Conservation (phyloP, 2,113 vertebrate species). For the Paratilapia polleni region DNA sequence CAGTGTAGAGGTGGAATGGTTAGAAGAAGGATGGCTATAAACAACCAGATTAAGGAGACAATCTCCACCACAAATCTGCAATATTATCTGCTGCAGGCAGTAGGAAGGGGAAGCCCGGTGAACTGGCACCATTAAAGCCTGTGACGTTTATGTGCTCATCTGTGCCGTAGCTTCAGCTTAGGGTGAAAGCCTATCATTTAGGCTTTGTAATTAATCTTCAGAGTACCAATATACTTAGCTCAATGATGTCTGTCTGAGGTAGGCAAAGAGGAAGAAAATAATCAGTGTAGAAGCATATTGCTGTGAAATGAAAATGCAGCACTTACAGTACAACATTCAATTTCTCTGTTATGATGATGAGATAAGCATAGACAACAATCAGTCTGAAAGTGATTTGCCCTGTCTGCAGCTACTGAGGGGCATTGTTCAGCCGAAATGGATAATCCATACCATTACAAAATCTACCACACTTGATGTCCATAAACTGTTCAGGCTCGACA, state of each 20-base stretch:
- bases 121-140: conserved; percentile 20
- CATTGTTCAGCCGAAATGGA: conserved; percentile 16
- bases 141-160: conserved; percentile 36
- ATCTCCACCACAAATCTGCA: conserved; percentile 67
- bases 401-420: not conserved
- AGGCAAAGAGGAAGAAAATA: conserved; percentile 40
- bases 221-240: conserved; percentile 48
- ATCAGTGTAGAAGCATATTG: conserved; percentile 48
- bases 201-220: conserved; percentile 56
- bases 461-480: not conserved
- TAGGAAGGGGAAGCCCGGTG: conserved; percentile 25
- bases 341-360: not conserved
- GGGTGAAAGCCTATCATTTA: conserved; percentile 54
- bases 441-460: not conserved
- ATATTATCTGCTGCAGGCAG: conserved; percentile 48
- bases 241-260: conserved; percentile 26
- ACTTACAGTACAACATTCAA: not conserved
- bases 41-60: conserved; percentile 57
- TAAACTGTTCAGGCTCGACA: not conserved
- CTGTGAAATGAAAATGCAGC: conserved; percentile 14
- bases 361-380: conserved; percentile 2
- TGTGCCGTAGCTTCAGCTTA: conserved; percentile 15
- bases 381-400: conserved; percentile 29
- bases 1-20: conserved; percentile 18
- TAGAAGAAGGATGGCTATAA: conserved; percentile 46